Conservation (phyloP, 2,113 vertebrate species). For the Myiagra hebetior region DNA sequence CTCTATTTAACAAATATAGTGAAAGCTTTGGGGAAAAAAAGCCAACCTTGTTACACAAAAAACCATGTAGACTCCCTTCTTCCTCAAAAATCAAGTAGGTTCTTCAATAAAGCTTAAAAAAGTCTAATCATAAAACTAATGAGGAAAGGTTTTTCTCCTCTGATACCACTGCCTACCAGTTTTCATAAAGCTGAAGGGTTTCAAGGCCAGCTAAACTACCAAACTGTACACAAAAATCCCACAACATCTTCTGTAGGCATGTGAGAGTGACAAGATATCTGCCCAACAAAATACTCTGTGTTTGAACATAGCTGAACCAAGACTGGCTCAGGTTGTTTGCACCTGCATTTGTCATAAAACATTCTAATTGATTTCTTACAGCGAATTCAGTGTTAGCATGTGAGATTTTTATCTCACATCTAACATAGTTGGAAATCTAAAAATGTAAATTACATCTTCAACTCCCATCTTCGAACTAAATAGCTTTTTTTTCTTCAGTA, state of each 20-base stretch:
- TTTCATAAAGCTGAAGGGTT: neutral
- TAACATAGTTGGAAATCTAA: neutral
- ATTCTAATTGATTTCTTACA: neutral
- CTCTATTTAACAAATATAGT: neutral
- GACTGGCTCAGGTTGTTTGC: neutral
- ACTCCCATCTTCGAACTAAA: neutral
- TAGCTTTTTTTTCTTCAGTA: neutral
- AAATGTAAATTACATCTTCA: neutral
- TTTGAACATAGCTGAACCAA: neutral
- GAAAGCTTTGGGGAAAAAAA: neutral
- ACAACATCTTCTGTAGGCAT: neutral
- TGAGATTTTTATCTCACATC: neutral
- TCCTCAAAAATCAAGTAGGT: neutral
- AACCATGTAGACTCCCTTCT: neutral
- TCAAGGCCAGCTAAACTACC: neutral
- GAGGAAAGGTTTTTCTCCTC: neutral
- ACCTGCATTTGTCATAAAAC: neutral
- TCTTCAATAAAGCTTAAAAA: neutral
- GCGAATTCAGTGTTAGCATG: neutral
- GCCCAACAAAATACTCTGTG: neutral
- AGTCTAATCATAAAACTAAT: neutral
- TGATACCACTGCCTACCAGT: neutral
- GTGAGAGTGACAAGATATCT: neutral
- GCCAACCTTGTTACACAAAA: neutral
- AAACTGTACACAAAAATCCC: neutral